A percentile compares a stretch with the other conserved stretches of the same genome.
phyloP scores from a whole-genome alignment of 2,888 invertebrate genomes.

The Buathra laborator region DNA sequence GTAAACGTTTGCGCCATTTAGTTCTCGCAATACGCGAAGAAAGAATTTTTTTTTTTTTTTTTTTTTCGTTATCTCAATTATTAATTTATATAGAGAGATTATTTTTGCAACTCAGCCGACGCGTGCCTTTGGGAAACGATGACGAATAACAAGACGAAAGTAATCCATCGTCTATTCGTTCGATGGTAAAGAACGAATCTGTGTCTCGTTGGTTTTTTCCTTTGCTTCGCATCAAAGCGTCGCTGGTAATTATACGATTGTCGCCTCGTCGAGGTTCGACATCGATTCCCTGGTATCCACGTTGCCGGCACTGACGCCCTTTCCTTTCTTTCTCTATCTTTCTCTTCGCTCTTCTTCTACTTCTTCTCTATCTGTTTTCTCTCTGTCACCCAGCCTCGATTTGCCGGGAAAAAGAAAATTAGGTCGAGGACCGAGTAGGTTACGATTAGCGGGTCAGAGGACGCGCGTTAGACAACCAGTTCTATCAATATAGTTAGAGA shows the following conservation, averaged over 20 bases:
- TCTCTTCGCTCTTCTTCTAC: slow-evolving; percentile 11
- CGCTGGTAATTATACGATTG: slow-evolving; percentile 64
- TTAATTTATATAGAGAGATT: slow-evolving; percentile 32
- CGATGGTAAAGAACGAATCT: slow-evolving; percentile 32
- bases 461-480: slow-evolving; percentile 67
- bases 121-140: slow-evolving; percentile 57
- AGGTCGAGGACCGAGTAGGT: slow-evolving; percentile 72
- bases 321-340: slow-evolving; percentile 17
- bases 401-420: slow-evolving; percentile 65
- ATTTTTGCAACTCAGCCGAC: slow-evolving; percentile 40
- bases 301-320: slow-evolving; percentile 39
- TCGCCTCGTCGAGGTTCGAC: slow-evolving; percentile 59
- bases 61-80: not conserved
- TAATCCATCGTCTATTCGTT: slow-evolving; percentile 11
- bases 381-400: slow-evolving; percentile 61
- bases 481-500: slow-evolving; percentile 54
- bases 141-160: slow-evolving; percentile 49
- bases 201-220: not conserved
- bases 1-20: slow-evolving; percentile 31
- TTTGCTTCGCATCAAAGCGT: slow-evolving; percentile 43
- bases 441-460: slow-evolving; percentile 69
- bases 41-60: not conserved
- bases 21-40: slow-evolving; percentile 6
- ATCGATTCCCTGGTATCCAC: slow-evolving; percentile 58
- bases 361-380: slow-evolving; percentile 33